Percentiles rank a stretch among this genome's conserved stretches.
Evolutionary conservation across 2,797 vertebrate species (phyloP).

Genomic region (Poliocrania exsul): DNA sequence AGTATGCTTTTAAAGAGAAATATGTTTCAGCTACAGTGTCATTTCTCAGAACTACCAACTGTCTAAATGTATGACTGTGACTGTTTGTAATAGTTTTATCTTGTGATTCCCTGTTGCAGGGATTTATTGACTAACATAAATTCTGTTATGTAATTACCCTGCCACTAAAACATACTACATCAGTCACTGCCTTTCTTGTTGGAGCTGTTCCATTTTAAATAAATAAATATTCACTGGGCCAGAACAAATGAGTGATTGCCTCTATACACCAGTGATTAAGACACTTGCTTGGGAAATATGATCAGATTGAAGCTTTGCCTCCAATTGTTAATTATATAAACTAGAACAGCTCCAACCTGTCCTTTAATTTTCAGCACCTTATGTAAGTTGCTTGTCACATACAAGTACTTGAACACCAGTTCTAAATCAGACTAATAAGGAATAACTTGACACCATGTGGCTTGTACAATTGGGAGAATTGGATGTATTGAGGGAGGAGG

Average conservation of each 20-base stretch:
- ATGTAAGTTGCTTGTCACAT: not conserved
- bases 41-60: conserved; percentile 17
- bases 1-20: conserved; percentile 10
- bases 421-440: not conserved
- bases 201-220: conserved; percentile 53
- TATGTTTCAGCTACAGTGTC: not conserved
- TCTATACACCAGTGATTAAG: conserved; percentile 25
- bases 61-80: conserved; percentile 34
- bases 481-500: not conserved
- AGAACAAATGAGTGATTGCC: conserved; percentile 54
- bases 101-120: conserved; percentile 33
- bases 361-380: not conserved
- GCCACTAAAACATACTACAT: conserved; percentile 29
- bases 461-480: not conserved
- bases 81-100: conserved; percentile 59
- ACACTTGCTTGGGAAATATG: conserved; percentile 8
- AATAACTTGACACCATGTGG: not conserved
- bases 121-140: conserved; percentile 63
- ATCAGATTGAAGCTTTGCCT: not conserved
- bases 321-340: not conserved
- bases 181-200: conserved; percentile 27
- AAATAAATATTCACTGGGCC: conserved; percentile 51
- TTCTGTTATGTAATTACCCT: conserved; percentile 55
- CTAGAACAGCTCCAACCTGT: not conserved
- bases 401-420: not conserved